Evolutionary conservation across 2,888 invertebrate genomes (phyloP).

Genomic region (Ennomos erosarius): DNA sequence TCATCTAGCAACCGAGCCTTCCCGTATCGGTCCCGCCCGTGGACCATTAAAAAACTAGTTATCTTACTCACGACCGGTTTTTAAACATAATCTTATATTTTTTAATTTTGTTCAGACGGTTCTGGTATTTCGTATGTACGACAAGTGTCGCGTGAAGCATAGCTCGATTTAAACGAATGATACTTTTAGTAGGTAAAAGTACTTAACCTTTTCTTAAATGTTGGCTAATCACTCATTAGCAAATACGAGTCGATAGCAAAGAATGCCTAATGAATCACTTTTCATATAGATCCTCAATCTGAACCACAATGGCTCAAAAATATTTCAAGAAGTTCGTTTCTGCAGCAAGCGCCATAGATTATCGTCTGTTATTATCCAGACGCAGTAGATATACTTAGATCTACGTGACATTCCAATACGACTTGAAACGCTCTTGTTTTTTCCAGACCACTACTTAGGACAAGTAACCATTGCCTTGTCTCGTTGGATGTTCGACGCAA

Average conservation of each 20-base stretch:
- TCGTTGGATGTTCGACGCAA: conserved; percentile 10
- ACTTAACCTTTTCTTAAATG: too few relatives aligned
- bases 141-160: conserved; percentile 20
- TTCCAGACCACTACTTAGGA: conserved; percentile 7
- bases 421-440: conserved; percentile 5
- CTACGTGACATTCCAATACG: conserved; percentile 1
- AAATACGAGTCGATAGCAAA: too few relatives aligned
- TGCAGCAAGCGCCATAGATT: too few relatives aligned
- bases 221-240: too few relatives aligned
- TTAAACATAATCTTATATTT: conserved; percentile 35
- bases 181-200: too few relatives aligned
- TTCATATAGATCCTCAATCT: too few relatives aligned
- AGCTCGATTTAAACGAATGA: not conserved
- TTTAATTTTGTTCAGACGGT: conserved; percentile 26
- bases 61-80: conserved; percentile 47
- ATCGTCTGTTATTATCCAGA: not conserved
- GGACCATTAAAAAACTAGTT: conserved; percentile 76
- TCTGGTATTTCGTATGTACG: conserved; percentile 29
- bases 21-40: conserved; percentile 44
- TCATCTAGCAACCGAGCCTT: conserved; percentile 67
- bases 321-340: too few relatives aligned
- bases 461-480: conserved; percentile 3
- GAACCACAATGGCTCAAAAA: too few relatives aligned
- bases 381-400: not conserved
- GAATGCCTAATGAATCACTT: too few relatives aligned